phyloP scores from a whole-genome alignment of 2,113 vertebrate species.

The Electrona antarctica region DNA sequence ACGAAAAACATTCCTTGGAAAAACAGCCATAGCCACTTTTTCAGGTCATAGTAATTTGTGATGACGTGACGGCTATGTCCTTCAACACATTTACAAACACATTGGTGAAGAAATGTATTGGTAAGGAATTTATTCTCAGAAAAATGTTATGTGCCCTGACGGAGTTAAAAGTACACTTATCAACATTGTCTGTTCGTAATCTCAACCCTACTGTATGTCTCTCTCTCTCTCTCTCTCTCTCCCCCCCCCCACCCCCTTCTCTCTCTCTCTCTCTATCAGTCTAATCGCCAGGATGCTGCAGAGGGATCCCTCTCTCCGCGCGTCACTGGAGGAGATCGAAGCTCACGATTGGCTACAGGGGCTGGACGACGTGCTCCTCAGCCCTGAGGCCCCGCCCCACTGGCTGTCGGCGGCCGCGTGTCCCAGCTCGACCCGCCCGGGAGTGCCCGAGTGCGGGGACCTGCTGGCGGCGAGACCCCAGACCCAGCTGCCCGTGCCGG shows the following conservation, averaged over 20 bases:
- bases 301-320: conserved; percentile 81
- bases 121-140: too few relatives aligned
- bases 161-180: too few relatives aligned
- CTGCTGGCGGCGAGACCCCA: conserved; percentile 62
- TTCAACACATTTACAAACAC: too few relatives aligned
- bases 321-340: conserved; percentile 84
- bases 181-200: background rate
- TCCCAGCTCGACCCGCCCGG: conserved; percentile 54
- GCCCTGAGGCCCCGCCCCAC: conserved; percentile 60
- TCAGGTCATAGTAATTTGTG: too few relatives aligned
- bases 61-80: too few relatives aligned
- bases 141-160: too few relatives aligned
- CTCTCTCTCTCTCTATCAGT: conserved; percentile 70
- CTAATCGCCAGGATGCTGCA: conserved; percentile 89
- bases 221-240: background rate
- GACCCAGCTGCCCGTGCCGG: conserved; percentile 48
- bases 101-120: too few relatives aligned
- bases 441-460: conserved; percentile 73
- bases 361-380: conserved; percentile 80
- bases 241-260: too few relatives aligned
- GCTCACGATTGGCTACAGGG: conserved; percentile 85
- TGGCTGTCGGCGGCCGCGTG: conserved; percentile 70
- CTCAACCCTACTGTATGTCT: background rate
- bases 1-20: too few relatives aligned
- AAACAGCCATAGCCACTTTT: too few relatives aligned